Evolutionary conservation across 2,113 vertebrate genomes (phyloP).

Genomic region (Dipodomys stephensi): DNA sequence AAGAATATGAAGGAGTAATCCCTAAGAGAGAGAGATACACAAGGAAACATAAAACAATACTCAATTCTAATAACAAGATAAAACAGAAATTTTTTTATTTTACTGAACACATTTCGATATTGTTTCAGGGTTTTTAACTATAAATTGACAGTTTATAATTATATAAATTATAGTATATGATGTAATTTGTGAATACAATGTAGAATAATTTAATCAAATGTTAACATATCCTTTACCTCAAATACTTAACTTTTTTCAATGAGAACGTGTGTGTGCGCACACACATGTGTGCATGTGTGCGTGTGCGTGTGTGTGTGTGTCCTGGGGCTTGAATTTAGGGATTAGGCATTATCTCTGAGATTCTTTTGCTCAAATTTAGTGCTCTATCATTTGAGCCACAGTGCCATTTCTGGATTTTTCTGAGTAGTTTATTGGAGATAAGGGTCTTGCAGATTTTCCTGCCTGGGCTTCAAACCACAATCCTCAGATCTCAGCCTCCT

Average conservation of each 20-base stretch:
- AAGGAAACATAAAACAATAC: conserved; percentile 31
- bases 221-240: background rate
- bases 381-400: no score
- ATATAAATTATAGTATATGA: background rate
- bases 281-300: no score
- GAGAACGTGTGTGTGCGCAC: background rate
- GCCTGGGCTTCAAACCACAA: no score
- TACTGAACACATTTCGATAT: background rate
- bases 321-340: no score
- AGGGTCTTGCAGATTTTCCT: no score
- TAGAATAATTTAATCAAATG: background rate
- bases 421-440: no score
- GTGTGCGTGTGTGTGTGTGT: no score
- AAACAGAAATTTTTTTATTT: conserved; percentile 60
- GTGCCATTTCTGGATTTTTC: no score
- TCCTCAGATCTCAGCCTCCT: no score
- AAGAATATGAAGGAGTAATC: background rate
- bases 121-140: background rate
- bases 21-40: background rate
- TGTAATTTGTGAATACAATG: background rate
- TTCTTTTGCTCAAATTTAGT: no score
- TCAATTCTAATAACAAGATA: conserved; percentile 30
- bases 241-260: background rate
- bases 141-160: background rate
- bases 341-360: no score